Evolutionary conservation across 1,140 invertebrate species (phyloP), one percentile per base, ranked within the genome.

Genomic region (Papilio helenus): DNA sequence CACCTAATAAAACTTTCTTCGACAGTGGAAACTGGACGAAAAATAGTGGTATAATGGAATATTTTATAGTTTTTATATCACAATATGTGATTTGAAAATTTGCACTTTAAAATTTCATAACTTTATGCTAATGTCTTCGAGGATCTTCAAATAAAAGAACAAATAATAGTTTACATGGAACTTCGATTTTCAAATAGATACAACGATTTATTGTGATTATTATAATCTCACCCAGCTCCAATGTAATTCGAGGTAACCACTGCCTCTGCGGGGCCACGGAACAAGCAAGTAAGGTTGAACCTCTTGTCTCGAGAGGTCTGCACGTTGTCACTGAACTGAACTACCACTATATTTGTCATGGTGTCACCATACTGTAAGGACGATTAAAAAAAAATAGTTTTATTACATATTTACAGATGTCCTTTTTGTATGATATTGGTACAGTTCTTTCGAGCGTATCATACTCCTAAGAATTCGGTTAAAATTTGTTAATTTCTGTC

Each of bases 211-310:
- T 42, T 73, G 12, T 14, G n/a, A n/a, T 44, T 46, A 79, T 46
- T 61, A 61, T 3, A 77, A 39, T 92, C 95, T 95, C 96, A 98
- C 97, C 98, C 98, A 72, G 98, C 97, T 81, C 98, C 98, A 87
- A 99, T 98, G 90, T 98, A 98, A 85, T 97, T 98, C 26, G 98
- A 99, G 18, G 98, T 98, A 49, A 99, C 98, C 1, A 99, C 97
- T 8, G 98, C 97, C 93, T 99, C 98, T 44, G 98, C 98, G 1
- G 98, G 98, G 44, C 98, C 98, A 85, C 97, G 96, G 92, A 98
- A 98, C 68, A 98, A 95, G 89, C 98, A 99, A 12, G 98, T 99
- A 8, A 99, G 93, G 92, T 99, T 99, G 93, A 98, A 99, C 20
- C 98, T 95, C 87, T 98, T 98, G 90, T 99, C 98, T 80, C 97